These are phyloP conservation scores for Tuta absoluta DNA, from an alignment of 2,888 invertebrate genomes.

Conservation along the genomic window DNA sequence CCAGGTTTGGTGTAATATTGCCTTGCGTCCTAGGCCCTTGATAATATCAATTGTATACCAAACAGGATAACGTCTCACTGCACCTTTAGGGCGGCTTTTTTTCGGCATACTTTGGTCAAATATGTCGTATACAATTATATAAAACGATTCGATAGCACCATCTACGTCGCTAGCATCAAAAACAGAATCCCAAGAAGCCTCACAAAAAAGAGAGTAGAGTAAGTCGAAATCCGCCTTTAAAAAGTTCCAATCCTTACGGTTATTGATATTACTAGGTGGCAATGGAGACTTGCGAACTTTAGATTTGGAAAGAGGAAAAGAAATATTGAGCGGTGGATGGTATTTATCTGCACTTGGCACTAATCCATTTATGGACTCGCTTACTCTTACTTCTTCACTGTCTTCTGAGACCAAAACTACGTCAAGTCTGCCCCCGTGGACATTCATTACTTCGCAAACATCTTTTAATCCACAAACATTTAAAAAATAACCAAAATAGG, in stretches of 20 bases:
- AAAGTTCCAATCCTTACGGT: not conserved
- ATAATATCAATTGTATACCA: too few species aligned
- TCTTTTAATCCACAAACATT: not conserved
- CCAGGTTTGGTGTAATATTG: too few species aligned
- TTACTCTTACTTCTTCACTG: not conserved
- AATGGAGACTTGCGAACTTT: not conserved
- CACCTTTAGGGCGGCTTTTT: not conserved
- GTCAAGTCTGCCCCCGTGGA: not conserved
- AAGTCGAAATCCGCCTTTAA: too few species aligned
- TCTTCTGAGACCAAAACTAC: not conserved
- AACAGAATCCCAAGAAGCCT: too few species aligned
- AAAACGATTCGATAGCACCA: not conserved
- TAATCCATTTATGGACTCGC: not conserved
- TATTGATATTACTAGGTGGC: not conserved
- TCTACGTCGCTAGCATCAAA: too few species aligned
- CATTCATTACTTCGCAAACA: not conserved
- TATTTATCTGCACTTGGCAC: not conserved
- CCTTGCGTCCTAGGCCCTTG: too few species aligned
- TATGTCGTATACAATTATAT: not conserved
- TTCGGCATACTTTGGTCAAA: not conserved
- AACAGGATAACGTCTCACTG: too few species aligned
- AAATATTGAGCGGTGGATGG: not conserved
- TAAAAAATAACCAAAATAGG: not conserved
- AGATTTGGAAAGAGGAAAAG: constrained; percentile 2
- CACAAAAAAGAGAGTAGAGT: too few species aligned